Evolutionary conservation across 37 sponge, comb jelly and placozoan genomes (phyloP), one percentile per base, ranked within the genome.

Genomic region (Dysidea cf. avara): DNA sequence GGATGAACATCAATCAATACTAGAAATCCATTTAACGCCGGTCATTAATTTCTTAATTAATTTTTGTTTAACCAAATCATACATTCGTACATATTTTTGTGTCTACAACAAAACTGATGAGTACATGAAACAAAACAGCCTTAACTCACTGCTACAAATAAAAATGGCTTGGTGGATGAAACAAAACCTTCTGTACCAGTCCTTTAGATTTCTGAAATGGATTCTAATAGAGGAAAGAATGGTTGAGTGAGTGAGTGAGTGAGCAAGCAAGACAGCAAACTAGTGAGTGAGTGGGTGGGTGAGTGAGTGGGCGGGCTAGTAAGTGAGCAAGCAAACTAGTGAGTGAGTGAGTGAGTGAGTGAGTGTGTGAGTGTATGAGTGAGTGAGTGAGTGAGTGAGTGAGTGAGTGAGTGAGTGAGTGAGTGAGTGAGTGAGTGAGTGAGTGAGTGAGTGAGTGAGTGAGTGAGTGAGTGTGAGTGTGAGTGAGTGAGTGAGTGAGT

Each of bases 1-100:
- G 93, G 99, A 57, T 99, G 99, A n/a, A 99, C 54, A 31, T 78
- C 88, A 34, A 29, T n/a, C 11, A 18, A 99, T 75, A 72, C 91
- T 83, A 37, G 99, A 99, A 26, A 95, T 80, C 99, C 99, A 99
- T 68, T 95, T 95, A 16, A 95, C 96, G 9, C 93, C 90, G 1
- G 94, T 66, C 17, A 77, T 65, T 25, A 99, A 83, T 65, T 88
- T 91, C 85, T 95, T 99, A 2, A 75, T 53, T 71, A 99, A 80
- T 58, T 92, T 86, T 71, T 92, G 93, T 47, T 87, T 84, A 0
- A 69, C 80, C 36, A 99, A 71, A 55, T 99, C 77, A 73, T 99
- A 99, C 36, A 99, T 81, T 34, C 82, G 61, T 9, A 99, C 81
- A 70, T 79, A 83, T 0, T 83, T 82, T 74, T 95, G 96, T 7